phyloP scores from a whole-genome alignment of 2,797 vertebrate species.

The Gallinago stenura region DNA sequence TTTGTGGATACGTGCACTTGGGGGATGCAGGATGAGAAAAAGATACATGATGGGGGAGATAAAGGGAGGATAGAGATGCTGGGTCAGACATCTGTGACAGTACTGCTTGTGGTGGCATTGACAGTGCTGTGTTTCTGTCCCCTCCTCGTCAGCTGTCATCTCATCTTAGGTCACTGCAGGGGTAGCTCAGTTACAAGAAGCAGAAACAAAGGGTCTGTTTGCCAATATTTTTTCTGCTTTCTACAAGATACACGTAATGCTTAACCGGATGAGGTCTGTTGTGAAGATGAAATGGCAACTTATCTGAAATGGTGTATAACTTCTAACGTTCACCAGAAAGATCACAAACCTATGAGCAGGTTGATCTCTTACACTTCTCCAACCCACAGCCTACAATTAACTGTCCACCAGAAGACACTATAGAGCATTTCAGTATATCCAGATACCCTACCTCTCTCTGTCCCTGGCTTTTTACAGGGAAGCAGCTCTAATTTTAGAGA shows the following conservation, averaged over 20 bases:
- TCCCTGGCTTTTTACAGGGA: neutral
- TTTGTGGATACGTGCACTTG: neutral
- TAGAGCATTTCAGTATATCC: neutral
- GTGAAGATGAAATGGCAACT: neutral
- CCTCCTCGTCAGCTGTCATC: neutral
- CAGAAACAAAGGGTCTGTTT: neutral
- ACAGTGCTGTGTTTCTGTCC: neutral
- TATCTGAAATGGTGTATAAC: neutral
- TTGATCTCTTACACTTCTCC: neutral
- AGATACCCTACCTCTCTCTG: neutral
- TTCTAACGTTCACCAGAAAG: neutral
- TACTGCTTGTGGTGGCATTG: neutral
- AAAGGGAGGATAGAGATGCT: neutral
- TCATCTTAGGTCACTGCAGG: neutral
- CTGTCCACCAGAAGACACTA: neutral
- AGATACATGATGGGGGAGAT: neutral
- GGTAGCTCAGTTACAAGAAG: neutral
- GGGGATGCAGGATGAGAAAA: neutral
- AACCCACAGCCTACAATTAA: neutral
- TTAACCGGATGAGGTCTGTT: neutral
- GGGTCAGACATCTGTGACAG: neutral
- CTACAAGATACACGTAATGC: neutral
- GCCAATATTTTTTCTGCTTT: neutral
- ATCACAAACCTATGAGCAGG: neutral
- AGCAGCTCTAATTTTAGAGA: neutral